These are phyloP conservation scores for Papilio dardanus DNA, from an alignment of 1,140 invertebrate genomes.

Conservation along the genomic window DNA sequence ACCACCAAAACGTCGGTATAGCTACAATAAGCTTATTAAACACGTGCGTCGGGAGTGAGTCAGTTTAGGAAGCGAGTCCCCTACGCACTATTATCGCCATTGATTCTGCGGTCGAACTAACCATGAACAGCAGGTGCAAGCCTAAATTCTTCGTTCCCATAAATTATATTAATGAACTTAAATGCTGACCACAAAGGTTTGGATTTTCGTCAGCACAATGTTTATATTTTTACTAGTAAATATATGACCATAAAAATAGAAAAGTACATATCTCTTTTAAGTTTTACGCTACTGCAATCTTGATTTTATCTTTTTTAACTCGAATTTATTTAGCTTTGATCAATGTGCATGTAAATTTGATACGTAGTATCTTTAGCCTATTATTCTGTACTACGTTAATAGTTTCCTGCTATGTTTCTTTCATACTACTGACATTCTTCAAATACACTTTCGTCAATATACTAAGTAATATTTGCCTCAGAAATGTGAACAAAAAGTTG, in stretches of 20 bases:
- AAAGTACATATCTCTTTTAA: too few relatives aligned
- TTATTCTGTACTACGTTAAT: background rate
- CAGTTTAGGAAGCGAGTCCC: constrained; percentile 57
- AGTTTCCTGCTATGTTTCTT: background rate
- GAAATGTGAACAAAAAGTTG: background rate
- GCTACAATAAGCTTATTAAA: constrained; percentile 78
- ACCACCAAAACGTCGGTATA: constrained; percentile 75
- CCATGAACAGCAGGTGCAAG: constrained; percentile 57
- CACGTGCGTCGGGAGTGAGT: constrained; percentile 70
- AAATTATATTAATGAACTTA: constrained; percentile 42
- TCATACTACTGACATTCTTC: background rate
- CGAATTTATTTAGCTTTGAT: too few relatives aligned
- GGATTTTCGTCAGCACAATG: background rate
- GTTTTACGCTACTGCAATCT: too few relatives aligned
- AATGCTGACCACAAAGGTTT: background rate
- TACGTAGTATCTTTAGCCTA: too few relatives aligned
- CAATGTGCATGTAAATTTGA: too few relatives aligned
- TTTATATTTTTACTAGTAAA: background rate
- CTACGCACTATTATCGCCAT: constrained; percentile 74
- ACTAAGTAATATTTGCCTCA: background rate
- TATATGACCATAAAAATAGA: too few relatives aligned
- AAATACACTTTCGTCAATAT: background rate
- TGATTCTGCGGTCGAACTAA: constrained; percentile 68
- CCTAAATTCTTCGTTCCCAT: constrained; percentile 53
- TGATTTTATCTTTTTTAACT: too few relatives aligned